Evolutionary conservation across 2,113 vertebrate species (phyloP).

Genomic region (Atlantisia rogersi): DNA sequence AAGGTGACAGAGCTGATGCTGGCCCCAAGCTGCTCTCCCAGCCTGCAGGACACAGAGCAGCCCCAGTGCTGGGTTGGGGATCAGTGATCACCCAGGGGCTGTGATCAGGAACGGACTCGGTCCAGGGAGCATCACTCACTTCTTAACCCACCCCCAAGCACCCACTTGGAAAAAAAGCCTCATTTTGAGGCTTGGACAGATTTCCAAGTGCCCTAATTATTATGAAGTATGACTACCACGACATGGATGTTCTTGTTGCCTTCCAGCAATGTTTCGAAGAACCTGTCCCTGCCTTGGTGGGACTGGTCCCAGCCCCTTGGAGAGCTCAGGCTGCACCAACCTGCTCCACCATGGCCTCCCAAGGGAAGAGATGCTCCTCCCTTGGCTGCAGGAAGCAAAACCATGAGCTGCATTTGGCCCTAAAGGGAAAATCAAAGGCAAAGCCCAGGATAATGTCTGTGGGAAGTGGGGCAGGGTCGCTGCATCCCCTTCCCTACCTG

Average conservation of each 20-base stretch:
- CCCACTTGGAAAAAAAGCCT: background rate
- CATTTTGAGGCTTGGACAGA: fast-evolving
- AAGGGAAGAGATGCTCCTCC: background rate
- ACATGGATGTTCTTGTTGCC: background rate
- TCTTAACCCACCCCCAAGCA: background rate
- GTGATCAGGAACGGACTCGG: fast-evolving
- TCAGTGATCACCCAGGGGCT: background rate
- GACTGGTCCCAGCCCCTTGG: background rate
- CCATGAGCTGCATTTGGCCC: background rate
- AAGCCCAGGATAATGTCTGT: background rate
- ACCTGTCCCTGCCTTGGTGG: background rate
- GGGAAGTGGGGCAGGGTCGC: background rate
- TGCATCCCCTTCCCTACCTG: background rate
- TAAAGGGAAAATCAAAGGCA: background rate
- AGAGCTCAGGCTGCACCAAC: background rate
- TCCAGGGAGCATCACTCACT: background rate
- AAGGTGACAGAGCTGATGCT: background rate
- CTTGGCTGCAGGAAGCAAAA: background rate
- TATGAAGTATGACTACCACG: background rate
- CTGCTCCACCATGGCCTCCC: background rate
- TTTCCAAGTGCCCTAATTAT: background rate
- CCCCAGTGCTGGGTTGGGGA: background rate
- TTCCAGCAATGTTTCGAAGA: background rate
- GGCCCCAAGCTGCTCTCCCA: background rate
- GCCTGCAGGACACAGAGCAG: background rate